Evolutionary conservation across 1,140 invertebrate genomes (phyloP).

Genomic region (Brachionus asplanchnoidis): DNA sequence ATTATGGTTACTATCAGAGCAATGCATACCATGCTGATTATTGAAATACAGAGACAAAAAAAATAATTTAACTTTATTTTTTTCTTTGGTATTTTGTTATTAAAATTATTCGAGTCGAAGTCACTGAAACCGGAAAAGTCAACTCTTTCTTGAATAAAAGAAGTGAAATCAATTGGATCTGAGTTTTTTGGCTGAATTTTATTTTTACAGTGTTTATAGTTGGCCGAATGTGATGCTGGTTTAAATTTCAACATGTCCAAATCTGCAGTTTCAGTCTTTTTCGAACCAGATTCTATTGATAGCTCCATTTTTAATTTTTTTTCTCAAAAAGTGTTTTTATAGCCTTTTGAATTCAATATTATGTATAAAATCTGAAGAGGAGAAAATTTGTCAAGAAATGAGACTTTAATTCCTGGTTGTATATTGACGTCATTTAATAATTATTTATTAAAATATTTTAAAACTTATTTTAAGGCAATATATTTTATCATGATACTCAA

Average conservation of each 20-base stretch:
- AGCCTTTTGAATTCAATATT: not conserved
- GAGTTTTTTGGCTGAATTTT: not conserved
- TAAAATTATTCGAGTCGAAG: not conserved
- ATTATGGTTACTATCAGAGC: not conserved
- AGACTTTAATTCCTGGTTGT: not conserved
- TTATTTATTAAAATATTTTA: no score
- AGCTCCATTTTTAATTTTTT: not conserved
- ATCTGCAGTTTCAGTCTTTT: not conserved
- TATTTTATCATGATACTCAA: no score
- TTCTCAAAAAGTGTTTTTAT: not conserved
- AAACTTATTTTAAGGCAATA: no score
- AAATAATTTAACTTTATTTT: not conserved
- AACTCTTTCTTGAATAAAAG: not conserved
- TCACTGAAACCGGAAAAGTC: not conserved
- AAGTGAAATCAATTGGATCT: not conserved
- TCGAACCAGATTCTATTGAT: not conserved
- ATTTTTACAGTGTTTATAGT: not conserved
- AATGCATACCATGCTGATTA: not conserved
- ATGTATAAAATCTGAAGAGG: no score
- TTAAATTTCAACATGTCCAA: not conserved
- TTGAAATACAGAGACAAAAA: not conserved
- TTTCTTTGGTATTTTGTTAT: not conserved
- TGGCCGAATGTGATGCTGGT: not conserved
- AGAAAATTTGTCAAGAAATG: not conserved
- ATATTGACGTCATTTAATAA: not conserved